Percentiles rank a stretch among this genome's conserved stretches.
Conservation (phyloP, 2,113 vertebrate genomes). For the Chiloscyllium plagiosum region DNA sequence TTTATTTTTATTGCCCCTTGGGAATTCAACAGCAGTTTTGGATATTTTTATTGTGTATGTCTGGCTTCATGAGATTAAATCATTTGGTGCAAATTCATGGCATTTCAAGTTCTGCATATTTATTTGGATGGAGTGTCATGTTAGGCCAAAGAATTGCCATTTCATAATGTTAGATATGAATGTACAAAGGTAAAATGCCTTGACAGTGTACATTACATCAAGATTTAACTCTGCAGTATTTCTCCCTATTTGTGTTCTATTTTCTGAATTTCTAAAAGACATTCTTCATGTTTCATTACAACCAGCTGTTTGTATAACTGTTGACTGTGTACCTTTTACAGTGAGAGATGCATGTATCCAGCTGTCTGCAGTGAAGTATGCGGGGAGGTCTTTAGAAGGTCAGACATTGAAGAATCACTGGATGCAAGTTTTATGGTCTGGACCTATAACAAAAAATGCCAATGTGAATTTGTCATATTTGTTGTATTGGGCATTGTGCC, state of each 20-base stretch:
- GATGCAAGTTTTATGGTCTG: neutral
- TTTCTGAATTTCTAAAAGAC: neutral
- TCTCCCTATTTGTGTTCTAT: neutral
- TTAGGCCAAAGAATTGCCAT: neutral
- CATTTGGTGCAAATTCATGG: neutral
- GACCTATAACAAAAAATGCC: neutral
- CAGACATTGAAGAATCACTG: constrained; percentile 30
- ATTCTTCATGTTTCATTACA: neutral
- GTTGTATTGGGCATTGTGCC: neutral
- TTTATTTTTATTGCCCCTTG: neutral
- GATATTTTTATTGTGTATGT: neutral
- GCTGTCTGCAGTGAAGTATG: neutral
- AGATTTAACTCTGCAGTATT: neutral
- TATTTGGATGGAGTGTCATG: neutral
- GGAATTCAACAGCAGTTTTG: neutral
- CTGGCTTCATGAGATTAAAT: neutral
- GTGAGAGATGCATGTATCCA: neutral
- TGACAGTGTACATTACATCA: neutral
- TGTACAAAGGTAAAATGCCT: neutral
- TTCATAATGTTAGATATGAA: neutral
- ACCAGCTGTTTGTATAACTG: constrained; percentile 12
- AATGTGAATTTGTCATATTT: neutral
- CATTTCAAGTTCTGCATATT: constrained; percentile 16
- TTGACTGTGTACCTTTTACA: neutral
- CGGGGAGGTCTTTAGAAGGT: neutral